A percentile compares a stretch with the other conserved stretches of the same genome.
Conservation (phyloP, 2,888 invertebrate species). For the Leucoma salicis region DNA sequence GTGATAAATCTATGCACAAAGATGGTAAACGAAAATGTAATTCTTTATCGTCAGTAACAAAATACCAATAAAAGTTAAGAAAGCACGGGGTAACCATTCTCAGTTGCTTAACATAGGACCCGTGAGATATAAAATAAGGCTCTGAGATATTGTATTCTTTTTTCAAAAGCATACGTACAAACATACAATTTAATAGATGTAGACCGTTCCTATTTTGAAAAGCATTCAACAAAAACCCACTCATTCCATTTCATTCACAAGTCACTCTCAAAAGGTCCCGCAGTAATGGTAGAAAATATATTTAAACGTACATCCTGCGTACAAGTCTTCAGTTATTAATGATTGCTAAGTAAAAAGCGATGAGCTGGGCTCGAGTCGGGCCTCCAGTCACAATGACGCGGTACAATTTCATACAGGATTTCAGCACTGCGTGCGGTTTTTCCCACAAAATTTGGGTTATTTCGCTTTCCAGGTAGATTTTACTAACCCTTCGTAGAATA, state of each 20-base stretch:
- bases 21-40: too few species aligned
- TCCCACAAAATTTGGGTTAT: constrained; percentile 5
- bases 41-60: too few species aligned
- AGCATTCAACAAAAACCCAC: constrained; percentile 5
- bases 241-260: constrained; percentile 9
- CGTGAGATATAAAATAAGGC: too few species aligned
- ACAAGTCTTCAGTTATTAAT: constrained; percentile 33
- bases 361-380: constrained; percentile 3
- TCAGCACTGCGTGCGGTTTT: constrained; percentile 3
- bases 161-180: background rate
- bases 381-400: constrained; percentile 7
- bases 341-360: constrained; percentile 32
- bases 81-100: too few species aligned
- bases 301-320: constrained; percentile 8
- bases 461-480: background rate
- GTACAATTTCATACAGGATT: constrained; percentile 4
- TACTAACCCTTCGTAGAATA: background rate
- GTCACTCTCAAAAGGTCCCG: constrained; percentile 11
- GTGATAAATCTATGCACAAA: too few species aligned
- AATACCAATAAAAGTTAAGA: too few species aligned
- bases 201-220: constrained; percentile 3
- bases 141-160: too few species aligned
- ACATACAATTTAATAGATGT: background rate
- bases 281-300: constrained; percentile 11
- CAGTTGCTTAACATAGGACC: too few species aligned